Conservation (phyloP, 2,888 invertebrate species). For the Erebia aethiops region DNA sequence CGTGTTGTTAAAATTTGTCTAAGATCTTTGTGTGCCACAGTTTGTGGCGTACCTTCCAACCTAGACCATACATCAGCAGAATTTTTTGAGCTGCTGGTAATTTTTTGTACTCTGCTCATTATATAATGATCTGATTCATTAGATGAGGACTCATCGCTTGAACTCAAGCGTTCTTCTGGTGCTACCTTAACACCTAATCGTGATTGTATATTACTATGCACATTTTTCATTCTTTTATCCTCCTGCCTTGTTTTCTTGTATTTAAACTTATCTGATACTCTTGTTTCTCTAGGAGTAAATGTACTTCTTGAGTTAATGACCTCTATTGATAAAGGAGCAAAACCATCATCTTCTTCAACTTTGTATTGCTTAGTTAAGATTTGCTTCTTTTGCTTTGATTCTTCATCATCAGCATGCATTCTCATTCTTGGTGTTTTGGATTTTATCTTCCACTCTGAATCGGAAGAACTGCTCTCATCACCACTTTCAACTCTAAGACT, state of each 20-base stretch:
- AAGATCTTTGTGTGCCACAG: constrained; percentile 59
- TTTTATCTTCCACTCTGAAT: constrained; percentile 83
- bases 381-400: constrained; percentile 78
- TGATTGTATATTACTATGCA: constrained; percentile 56
- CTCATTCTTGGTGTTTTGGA: constrained; percentile 89
- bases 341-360: constrained; percentile 51
- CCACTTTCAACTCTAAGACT: constrained; percentile 58
- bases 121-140: constrained; percentile 66
- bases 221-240: constrained; percentile 35
- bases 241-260: constrained; percentile 41
- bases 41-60: constrained; percentile 64
- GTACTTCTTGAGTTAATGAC: constrained; percentile 61
- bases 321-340: constrained; percentile 74
- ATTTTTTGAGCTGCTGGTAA: constrained; percentile 59
- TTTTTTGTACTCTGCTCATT: constrained; percentile 80
- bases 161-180: constrained; percentile 46
- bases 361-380: constrained; percentile 47
- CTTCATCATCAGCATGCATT: constrained; percentile 95
- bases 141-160: constrained; percentile 59
- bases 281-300: constrained; percentile 58
- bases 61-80: constrained; percentile 83
- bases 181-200: constrained; percentile 67
- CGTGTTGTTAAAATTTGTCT: constrained; percentile 65
- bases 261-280: constrained; percentile 70
- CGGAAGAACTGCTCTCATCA: constrained; percentile 74